Base-by-base conservation (phyloP, 2,113 vertebrate species). In the Apus apus region DNA sequence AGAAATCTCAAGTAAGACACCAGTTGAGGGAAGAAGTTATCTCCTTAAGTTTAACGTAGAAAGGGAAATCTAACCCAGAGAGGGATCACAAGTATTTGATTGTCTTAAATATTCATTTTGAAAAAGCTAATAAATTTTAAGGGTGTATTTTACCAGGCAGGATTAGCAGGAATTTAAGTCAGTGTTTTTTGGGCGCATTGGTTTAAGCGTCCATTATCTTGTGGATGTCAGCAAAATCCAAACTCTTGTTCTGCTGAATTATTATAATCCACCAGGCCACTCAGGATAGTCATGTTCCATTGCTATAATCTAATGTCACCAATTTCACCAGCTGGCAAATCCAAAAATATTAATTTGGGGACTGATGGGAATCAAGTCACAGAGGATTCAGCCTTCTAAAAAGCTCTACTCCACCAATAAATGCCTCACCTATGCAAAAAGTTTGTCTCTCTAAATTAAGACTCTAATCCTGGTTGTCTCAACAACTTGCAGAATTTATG, bases 321-420 rank as follows among this genome's bases (percentile, higher is more conserved):
- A 57, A 7, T 67, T 93, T 74, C 77, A 94, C 61, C 67, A 64
- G 40, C 73, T 91, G 89, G 70, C 48, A 93, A 85, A 72, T 11
- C 20, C 94, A 89, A 61, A 84, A 91, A 65, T 85, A 83, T 83
- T 90, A 32, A 62, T 86, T 80, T 86, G 77, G 51, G 64, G 76
- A 61, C 36, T 43, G 21, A 70, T 32, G 38, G 75, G 73, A 91
- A 93, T 45, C 34, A 48, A 91, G 58, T 57, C 80, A 57, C 34
- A 57, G 21, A 65, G 65, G 73, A 95, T 77, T 76, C 66, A 62
- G 71, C 45, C 58, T 92, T 82, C 71, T 65, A 18, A 90, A 96
- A 93, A 83, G 36, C 50, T 25, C 58, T 62, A 36, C 65, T 87
- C 58, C 45, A 79, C 23, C 54, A 95, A 16, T 64, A 88, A 88